Evolutionary conservation across 2,113 vertebrate species (phyloP).

Genomic region (Oplegnathus fasciatus): DNA sequence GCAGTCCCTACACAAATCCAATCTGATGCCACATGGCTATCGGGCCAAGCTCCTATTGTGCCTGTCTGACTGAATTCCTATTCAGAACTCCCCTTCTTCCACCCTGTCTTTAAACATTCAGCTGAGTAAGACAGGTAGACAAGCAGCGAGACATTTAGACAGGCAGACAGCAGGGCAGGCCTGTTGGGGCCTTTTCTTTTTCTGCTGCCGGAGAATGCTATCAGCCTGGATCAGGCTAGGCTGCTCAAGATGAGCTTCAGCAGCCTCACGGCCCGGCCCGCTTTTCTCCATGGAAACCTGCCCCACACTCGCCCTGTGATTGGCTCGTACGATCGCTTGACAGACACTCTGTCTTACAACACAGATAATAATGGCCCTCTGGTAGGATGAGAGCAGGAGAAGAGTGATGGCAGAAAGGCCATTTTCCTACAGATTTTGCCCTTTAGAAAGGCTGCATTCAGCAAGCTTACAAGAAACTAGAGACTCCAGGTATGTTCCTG

Average conservation of each 20-base stretch:
- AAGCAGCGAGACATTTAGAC: conserved; percentile 53
- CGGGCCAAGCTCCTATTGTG: conserved; percentile 48
- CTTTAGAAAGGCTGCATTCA: conserved; percentile 57
- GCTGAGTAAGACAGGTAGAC: conserved; percentile 63
- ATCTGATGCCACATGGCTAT: conserved; percentile 57
- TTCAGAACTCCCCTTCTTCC: conserved; percentile 37
- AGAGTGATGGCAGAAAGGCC: conserved; percentile 61
- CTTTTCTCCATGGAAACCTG: conserved; percentile 82
- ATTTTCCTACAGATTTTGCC: conserved; percentile 59
- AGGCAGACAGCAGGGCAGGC: conserved; percentile 53
- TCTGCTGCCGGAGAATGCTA: conserved; percentile 62
- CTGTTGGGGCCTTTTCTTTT: conserved; percentile 66
- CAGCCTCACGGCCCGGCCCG: conserved; percentile 45
- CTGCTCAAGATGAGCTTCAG: conserved; percentile 63
- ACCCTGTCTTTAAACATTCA: conserved; percentile 52
- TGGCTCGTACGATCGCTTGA: conserved; percentile 74
- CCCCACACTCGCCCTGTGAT: conserved; percentile 64
- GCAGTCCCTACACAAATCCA: conserved; percentile 52
- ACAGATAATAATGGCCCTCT: conserved; percentile 73
- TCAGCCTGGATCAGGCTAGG: conserved; percentile 67
- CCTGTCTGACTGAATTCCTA: conserved; percentile 49
- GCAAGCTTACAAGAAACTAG: conserved; percentile 8
- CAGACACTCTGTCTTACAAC: conserved; percentile 78
- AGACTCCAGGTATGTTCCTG: conserved; percentile 8
- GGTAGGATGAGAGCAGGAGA: conserved; percentile 60